phyloP scores from a whole-genome alignment of 2,888 invertebrate genomes.

The Cheilosia impressa region DNA sequence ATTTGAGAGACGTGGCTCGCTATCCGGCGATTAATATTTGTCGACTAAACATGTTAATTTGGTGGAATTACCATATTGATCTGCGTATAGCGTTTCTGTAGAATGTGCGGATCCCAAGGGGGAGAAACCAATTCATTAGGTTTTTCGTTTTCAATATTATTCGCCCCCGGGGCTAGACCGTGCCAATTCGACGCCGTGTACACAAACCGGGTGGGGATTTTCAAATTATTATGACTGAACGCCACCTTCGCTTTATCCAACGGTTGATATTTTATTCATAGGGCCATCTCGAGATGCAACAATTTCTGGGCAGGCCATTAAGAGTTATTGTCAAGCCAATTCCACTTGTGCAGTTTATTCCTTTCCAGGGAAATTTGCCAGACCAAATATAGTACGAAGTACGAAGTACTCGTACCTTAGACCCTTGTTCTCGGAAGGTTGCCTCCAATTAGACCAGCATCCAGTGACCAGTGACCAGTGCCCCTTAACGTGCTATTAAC shows the following conservation, averaged over 20 bases:
- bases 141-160: slow-evolving; percentile 28
- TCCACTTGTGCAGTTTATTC: background rate
- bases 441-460: slow-evolving; percentile 60
- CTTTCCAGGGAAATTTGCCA: background rate
- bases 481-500: slow-evolving; percentile 46
- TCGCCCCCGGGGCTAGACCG: background rate
- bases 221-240: background rate
- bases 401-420: background rate
- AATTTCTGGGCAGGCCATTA: background rate
- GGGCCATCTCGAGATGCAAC: background rate
- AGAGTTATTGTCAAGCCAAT: background rate
- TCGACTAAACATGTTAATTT: slow-evolving; percentile 74
- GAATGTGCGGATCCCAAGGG: slow-evolving; percentile 3
- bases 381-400: too few species aligned
- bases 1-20: slow-evolving; percentile 58
- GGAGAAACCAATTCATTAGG: slow-evolving; percentile 18
- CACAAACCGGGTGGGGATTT: background rate
- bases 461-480: background rate
- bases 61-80: slow-evolving; percentile 62
- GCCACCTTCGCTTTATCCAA: too few species aligned
- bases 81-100: slow-evolving; percentile 18
- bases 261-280: too few species aligned
- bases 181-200: background rate
- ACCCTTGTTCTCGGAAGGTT: slow-evolving; percentile 60
- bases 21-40: slow-evolving; percentile 66